Base-by-base conservation (phyloP, 2,113 vertebrate genomes). In the Neoarius graeffei region DNA sequence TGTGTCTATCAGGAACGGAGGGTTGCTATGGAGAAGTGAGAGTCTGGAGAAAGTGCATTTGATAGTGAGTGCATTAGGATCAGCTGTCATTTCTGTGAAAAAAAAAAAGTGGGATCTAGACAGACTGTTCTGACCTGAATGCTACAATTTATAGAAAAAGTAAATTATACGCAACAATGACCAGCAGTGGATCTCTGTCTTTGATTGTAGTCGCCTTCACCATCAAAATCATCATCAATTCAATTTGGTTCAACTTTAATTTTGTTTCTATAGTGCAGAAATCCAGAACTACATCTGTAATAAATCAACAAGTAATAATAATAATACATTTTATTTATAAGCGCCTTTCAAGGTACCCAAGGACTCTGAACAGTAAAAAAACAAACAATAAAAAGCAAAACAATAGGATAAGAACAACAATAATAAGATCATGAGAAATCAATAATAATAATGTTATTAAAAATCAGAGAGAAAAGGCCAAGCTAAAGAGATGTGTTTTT, bases 21-120 rank as follows among this genome's bases (percentile, higher is more conserved):
- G 60, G 62, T 59, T 86, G 85, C 77, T 56, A 42, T 48, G 27
- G 50, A 56, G 48, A 86, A 71, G n/a, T 71, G 27, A 23, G 27
- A 20, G 25, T 50, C 73, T 67, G 67, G 77, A 81, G 60, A 54
- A 81, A 71, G 30, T 69, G 74, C 35, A 67, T 30, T 25, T 67
- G 76, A 57, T 14, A 74, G 25, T 54, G 14, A 77, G 20, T n/a
- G 19, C n/a, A 64, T 35, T 50, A 48, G 9, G 25, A 77, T 77
- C 35, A 27, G 76, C 30, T 50, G 23, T 85, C 73, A 79, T 48
- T 62, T 20, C 64, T n/a, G 57, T 30, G 42, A 10, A 35, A 35
- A 66, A 73, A 19, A 71, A 69, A 42, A 35, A 35, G 27, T 35
- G 2, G 69, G 17, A 20, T 48, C 35, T 64, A 50, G 35, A 82